phyloP scores from a whole-genome alignment of 2,113 vertebrate species.

The Pelmatolapia mariae region DNA sequence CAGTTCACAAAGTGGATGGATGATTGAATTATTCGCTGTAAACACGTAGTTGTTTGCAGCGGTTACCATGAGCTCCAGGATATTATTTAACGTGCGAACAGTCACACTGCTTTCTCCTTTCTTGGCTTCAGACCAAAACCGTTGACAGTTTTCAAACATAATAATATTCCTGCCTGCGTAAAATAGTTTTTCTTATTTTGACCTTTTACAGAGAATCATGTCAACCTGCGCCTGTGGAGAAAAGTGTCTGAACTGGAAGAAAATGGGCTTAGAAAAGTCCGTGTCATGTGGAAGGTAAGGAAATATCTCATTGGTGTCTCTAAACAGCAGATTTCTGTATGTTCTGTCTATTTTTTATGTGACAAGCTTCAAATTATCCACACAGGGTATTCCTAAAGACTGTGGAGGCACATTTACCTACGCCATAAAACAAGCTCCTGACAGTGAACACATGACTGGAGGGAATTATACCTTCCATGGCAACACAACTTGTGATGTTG shows the following conservation, averaged over 20 bases:
- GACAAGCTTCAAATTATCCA: neutral
- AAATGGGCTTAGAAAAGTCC: slow-evolving; percentile 19
- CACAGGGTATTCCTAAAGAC: slow-evolving; percentile 28
- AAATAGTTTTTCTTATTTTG: neutral
- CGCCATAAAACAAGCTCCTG: neutral
- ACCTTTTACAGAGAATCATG: slow-evolving; percentile 9
- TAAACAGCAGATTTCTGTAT: neutral
- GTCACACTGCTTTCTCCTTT: neutral
- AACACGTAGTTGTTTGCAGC: neutral
- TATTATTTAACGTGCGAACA: neutral
- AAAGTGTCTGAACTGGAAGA: neutral
- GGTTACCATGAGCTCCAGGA: neutral
- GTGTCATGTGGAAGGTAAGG: slow-evolving; percentile 49
- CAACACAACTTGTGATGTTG: slow-evolving; percentile 2
- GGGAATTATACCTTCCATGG: neutral
- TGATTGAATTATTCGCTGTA: neutral
- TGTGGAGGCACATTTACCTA: slow-evolving; percentile 27
- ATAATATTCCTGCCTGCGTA: neutral
- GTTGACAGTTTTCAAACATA: neutral
- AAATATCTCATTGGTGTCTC: neutral
- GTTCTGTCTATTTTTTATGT: neutral
- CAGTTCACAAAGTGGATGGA: neutral
- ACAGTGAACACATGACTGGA: neutral
- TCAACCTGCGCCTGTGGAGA: slow-evolving; percentile 45
- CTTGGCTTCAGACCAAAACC: neutral